These are phyloP conservation scores for Oncorhynchus masou DNA, from an alignment of 2,113 vertebrate species.

Conservation along the genomic window DNA sequence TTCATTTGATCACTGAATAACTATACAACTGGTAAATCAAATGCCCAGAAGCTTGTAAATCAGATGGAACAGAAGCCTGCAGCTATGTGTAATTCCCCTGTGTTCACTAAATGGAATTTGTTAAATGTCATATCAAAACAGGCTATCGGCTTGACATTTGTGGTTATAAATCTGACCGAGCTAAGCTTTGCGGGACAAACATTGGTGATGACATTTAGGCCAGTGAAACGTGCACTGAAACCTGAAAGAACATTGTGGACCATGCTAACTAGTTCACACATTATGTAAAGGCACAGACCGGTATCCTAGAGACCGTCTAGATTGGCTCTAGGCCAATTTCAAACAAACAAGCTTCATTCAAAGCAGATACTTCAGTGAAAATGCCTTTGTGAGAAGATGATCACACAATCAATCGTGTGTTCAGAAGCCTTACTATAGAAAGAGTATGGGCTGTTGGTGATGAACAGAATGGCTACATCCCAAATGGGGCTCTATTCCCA, in stretches of 20 bases:
- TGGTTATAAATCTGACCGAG: background rate
- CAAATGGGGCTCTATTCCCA: too few relatives aligned
- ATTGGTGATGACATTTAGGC: background rate
- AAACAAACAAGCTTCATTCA: conserved; percentile 17
- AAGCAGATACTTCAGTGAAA: conserved; percentile 20
- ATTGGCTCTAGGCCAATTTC: background rate
- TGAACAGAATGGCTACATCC: conserved; percentile 2
- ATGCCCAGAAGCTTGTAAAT: too few relatives aligned
- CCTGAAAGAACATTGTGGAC: background rate
- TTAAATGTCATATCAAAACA: too few relatives aligned
- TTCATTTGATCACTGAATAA: background rate
- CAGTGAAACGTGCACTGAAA: background rate
- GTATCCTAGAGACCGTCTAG: background rate
- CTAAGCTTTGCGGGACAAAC: background rate
- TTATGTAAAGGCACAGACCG: background rate
- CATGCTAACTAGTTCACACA: background rate
- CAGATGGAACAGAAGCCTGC: background rate
- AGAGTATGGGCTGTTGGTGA: conserved; percentile 1
- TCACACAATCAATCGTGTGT: conserved; percentile 12
- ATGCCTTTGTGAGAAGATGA: conserved; percentile 26
- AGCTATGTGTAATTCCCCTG: background rate
- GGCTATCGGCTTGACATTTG: background rate
- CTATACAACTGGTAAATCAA: background rate
- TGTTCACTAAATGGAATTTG: background rate
- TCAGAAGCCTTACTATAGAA: conserved; percentile 48